Percentiles rank a stretch among this genome's conserved stretches.
These are phyloP conservation scores for Lacerta agilis DNA, from an alignment of 2,797 vertebrate species.

Conservation along the genomic window DNA sequence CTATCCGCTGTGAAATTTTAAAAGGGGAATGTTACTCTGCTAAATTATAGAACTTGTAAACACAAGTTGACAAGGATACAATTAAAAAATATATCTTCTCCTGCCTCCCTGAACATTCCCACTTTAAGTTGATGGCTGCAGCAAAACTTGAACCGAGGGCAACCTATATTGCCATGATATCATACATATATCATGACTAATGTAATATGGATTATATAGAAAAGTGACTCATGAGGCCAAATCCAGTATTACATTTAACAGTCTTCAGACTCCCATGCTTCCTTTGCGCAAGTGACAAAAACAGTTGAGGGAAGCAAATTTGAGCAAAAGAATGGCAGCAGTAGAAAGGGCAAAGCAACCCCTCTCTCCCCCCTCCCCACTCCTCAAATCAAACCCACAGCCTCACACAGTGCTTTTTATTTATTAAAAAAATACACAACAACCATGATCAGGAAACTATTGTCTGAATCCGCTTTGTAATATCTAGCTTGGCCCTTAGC, in stretches of 20 bases:
- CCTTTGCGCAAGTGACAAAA: background rate
- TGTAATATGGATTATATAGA: background rate
- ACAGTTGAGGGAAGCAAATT: background rate
- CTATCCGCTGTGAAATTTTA: no score
- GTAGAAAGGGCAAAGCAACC: background rate
- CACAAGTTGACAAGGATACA: no score
- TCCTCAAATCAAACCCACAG: background rate
- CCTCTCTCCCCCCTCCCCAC: background rate
- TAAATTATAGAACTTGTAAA: no score
- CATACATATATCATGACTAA: background rate
- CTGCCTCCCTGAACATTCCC: no score
- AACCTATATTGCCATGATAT: background rate
- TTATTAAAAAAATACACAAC: background rate
- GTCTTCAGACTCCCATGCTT: background rate
- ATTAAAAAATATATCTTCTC: no score
- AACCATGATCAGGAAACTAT: background rate
- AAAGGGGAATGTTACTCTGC: no score
- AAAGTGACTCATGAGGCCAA: background rate
- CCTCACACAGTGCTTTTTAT: background rate
- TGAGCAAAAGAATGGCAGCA: background rate
- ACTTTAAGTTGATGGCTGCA: background rate
- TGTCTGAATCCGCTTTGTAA: background rate
- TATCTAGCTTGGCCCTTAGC: background rate
- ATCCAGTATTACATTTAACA: background rate
- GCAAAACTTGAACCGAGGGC: background rate